Evolutionary conservation across 2,888 invertebrate genomes (phyloP).

Genomic region (Callinectes sapidus): DNA sequence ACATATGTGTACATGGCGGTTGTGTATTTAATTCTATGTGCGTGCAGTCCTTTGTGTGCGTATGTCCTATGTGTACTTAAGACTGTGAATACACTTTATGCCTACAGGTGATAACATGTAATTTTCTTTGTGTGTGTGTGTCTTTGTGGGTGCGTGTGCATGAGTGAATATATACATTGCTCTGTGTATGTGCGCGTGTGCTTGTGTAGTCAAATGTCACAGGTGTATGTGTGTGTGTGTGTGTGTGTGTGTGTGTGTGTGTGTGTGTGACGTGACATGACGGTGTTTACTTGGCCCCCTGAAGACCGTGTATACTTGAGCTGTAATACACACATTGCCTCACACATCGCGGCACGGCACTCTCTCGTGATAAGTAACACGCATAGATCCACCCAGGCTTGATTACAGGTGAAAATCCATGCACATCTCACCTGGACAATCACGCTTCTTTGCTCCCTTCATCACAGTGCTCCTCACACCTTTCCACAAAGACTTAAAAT

Average conservation of each 20-base stretch:
- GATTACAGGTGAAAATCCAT: conserved; percentile 12
- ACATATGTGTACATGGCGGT: neutral
- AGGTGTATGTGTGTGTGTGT: neutral
- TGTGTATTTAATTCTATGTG: neutral
- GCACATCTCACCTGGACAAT: conserved; percentile 14
- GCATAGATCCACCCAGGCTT: neutral
- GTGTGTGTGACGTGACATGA: neutral
- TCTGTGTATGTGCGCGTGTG: too few species aligned
- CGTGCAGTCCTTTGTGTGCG: neutral
- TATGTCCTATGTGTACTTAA: neutral
- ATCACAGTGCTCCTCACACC: conserved; percentile 13
- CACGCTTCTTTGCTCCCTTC: neutral
- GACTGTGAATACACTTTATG: neutral
- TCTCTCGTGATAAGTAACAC: conserved; percentile 2
- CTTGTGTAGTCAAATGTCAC: too few species aligned
- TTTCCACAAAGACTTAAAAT: conserved; percentile 6
- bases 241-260: neutral
- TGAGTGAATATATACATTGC: too few species aligned
- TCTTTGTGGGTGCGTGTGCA: neutral
- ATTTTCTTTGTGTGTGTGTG: neutral
- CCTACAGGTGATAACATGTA: neutral
- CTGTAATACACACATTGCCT: neutral
- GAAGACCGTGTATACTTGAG: neutral
- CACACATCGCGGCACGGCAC: neutral
- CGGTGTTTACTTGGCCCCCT: neutral